Base-by-base conservation (phyloP, 2,888 invertebrate species). In the Chromoteleia sp. region DNA sequence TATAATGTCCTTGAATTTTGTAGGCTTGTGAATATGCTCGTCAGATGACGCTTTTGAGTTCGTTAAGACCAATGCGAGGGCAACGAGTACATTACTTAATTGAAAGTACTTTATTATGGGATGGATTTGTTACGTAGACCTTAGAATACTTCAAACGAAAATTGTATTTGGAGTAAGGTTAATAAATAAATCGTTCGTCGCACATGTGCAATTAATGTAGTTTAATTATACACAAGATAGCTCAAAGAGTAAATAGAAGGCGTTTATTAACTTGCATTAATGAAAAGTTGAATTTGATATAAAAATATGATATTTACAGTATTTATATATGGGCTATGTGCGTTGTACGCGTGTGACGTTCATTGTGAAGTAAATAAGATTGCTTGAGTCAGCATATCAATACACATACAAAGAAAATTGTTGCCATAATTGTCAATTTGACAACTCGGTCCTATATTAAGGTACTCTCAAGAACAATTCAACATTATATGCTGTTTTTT, bases 61-160 rank as follows among this genome's bases (percentile, higher is more conserved):
- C 48, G n/a, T 25, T 14, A n/a, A 8, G 36, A 58, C 45, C 48
- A 25, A 19, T 56, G 30, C 50, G 14, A 30, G 14, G 50, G 48
- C 6, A 58, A 25, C 8, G 29, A 74, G 39, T 68, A 52, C 10
- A 65, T 54, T 50, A 67, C 50, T 76, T 76, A 82, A 85, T 88
- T 88, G 89, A 86, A 87, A 88, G 89, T 86, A 89, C 88, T 87
- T 90, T 88, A 88, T 85, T 88, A 89, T 88, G 87, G 89, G 88
- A 88, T 87, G 84, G 86, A 82, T 74, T 82, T 54, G 70, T 79
- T 59, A 73, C 52, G 8, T 52, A 54, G 15, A 67, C 21, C 12
- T 67, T 17, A 68, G 43, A 43, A 5, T 58, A 33, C 52, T 50
- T 8, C 19, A 50, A 59, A 21, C 50, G 39, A 33, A 41, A 41